Evolutionary conservation across 2,888 invertebrate species (phyloP), one percentile per base, ranked within the genome.

Genomic region (Candidula unifasciata): DNA sequence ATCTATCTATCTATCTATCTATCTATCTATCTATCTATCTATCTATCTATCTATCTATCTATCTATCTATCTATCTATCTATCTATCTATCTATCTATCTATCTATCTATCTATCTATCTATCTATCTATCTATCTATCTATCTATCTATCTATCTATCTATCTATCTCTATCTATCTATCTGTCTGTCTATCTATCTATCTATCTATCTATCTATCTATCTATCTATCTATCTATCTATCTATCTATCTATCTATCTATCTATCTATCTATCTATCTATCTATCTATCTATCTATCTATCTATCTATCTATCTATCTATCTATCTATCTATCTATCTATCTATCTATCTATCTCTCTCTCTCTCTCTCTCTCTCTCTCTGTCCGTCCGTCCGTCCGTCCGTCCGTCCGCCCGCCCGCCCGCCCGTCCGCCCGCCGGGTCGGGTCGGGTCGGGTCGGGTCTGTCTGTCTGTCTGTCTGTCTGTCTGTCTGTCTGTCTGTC

Each of bases 151-250:
- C 54, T 54, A 54, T 54, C n/a, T n/a, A n/a, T n/a, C n/a, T 66
- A 10, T n/a, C n/a, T n/a, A n/a, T n/a, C n/a, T 66, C 27, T 66
- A n/a, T 66, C 27, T 66, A n/a, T 66, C 30, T n/a, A 24, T n/a
- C 27, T 66, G 27, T 66, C n/a, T 66, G 27, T 66, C 66, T n/a
- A 66, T 66, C 66, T n/a, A 66, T 66, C 66, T n/a, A 66, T 66
- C 66, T n/a, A 52, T 57, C 30, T 6, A n/a, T n/a, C n/a, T n/a
- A n/a, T n/a, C n/a, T n/a, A n/a, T n/a, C 54, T 54, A 54, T 54
- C 54, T 54, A 54, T 54, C 54, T 54, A 54, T 54, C 54, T 54
- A 54, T 54, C 54, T 54, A 54, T 54, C 54, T 54, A 54, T 54
- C 54, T 54, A 54, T 54, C 54, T 54, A 54, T 54, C 54, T 54